Percentiles rank a stretch among this genome's conserved stretches.
Conservation (phyloP, 2,113 vertebrate species). For the Sinocyclocheilus rhinocerous region DNA sequence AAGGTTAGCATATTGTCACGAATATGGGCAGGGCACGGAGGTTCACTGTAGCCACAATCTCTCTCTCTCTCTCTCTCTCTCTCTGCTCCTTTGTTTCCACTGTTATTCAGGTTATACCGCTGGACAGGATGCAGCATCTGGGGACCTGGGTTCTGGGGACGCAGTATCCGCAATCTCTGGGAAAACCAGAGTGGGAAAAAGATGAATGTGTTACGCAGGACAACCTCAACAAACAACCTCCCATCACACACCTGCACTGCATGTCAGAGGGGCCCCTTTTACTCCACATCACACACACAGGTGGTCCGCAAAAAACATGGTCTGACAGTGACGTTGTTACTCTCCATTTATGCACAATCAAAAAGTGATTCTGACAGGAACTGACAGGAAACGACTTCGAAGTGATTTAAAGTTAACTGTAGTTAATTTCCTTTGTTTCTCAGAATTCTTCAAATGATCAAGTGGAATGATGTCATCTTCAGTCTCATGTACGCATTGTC, state of each 20-base stretch:
- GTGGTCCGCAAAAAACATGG: constrained; percentile 58
- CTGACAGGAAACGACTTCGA: constrained; percentile 78
- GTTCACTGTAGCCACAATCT: background rate
- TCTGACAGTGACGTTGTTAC: constrained; percentile 64
- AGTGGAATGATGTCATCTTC: constrained; percentile 16
- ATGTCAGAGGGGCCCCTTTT: constrained; percentile 36
- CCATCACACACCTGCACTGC: constrained; percentile 74
- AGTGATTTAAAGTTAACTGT: constrained; percentile 55
- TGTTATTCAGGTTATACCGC: constrained; percentile 80
- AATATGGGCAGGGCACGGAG: constrained; percentile 33
- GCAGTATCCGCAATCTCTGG: constrained; percentile 77
- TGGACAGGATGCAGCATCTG: constrained; percentile 79
- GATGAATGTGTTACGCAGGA: constrained; percentile 71
- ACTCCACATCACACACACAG: constrained; percentile 51
- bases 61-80: constrained; percentile 1
- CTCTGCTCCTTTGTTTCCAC: constrained; percentile 70
- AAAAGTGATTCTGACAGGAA: constrained; percentile 74
- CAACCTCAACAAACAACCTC: constrained; percentile 74
- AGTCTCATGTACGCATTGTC: background rate
- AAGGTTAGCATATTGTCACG: constrained; percentile 65
- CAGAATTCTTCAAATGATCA: constrained; percentile 60
- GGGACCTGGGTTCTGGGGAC: constrained; percentile 73
- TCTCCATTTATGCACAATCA: constrained; percentile 62
- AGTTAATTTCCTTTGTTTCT: constrained; percentile 55
- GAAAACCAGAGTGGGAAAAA: constrained; percentile 70